Conservation (phyloP, 2,888 invertebrate species). For the Uloborus plumipes region DNA sequence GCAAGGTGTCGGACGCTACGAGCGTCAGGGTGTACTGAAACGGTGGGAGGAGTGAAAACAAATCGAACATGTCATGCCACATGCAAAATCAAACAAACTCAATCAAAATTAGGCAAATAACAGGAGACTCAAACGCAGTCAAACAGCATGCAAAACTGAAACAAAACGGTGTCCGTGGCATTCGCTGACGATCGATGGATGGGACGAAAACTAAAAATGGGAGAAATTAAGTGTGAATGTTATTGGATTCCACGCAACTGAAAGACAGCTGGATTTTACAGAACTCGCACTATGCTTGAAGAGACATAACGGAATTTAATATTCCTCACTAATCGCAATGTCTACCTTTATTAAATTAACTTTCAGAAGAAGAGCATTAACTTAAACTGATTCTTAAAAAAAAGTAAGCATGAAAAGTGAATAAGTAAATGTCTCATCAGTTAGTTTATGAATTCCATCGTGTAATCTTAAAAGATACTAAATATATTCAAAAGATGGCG, state of each 20-base stretch:
- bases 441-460: no score
- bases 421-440: no score
- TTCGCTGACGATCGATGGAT: not conserved
- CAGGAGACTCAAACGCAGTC: conserved; percentile 10
- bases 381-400: no score
- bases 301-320: no score
- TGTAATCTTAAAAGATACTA: no score
- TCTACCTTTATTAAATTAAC: no score
- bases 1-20: conserved; percentile 90
- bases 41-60: not conserved
- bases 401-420: no score
- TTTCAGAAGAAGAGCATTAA: no score
- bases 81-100: conserved; percentile 4
- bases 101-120: conserved; percentile 23
- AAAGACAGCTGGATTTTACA: not conserved
- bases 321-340: no score
- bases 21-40: conserved; percentile 87
- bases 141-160: conserved; percentile 29
- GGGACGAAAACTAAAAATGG: not conserved
- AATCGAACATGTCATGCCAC: not conserved
- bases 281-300: no score
- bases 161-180: no score
- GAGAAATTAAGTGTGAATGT: conserved; percentile 16
- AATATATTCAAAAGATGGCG: no score
- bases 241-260: conserved; percentile 1